Conservation (phyloP, 2,113 vertebrate species). For the Sprattus sprattus region DNA sequence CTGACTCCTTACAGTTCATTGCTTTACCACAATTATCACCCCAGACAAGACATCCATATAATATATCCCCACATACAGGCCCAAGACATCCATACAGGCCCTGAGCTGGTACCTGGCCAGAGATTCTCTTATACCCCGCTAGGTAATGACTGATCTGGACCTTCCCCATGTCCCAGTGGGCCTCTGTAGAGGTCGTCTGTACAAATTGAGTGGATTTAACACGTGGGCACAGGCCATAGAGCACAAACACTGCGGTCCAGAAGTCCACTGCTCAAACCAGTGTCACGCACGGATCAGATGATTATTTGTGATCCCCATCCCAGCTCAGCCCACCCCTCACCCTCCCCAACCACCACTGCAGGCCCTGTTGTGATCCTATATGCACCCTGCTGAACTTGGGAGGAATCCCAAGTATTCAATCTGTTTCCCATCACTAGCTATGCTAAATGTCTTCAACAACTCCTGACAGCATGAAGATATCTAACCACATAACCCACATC, state of each 20-base stretch:
- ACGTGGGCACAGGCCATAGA: neutral
- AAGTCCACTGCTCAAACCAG: neutral
- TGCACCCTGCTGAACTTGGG: neutral
- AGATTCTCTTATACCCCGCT: no score
- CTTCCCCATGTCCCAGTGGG: neutral
- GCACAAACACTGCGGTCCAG: neutral
- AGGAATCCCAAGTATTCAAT: neutral
- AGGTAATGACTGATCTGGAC: neutral
- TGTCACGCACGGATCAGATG: neutral
- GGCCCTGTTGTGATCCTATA: neutral
- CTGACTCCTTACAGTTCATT: neutral
- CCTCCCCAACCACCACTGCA: neutral
- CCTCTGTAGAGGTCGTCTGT: no score
- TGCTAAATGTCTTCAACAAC: neutral
- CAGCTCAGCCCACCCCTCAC: neutral
- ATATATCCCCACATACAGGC: no score
- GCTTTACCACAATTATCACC: neutral
- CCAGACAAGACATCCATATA: neutral
- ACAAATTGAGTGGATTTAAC: neutral
- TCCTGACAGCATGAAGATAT: neutral
- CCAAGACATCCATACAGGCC: no score
- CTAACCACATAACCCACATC: neutral
- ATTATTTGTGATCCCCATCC: neutral
- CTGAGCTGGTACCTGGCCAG: no score
- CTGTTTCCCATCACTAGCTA: neutral